These are phyloP conservation scores for Poecilia picta DNA, from an alignment of 2,797 vertebrate species.

Conservation along the genomic window DNA sequence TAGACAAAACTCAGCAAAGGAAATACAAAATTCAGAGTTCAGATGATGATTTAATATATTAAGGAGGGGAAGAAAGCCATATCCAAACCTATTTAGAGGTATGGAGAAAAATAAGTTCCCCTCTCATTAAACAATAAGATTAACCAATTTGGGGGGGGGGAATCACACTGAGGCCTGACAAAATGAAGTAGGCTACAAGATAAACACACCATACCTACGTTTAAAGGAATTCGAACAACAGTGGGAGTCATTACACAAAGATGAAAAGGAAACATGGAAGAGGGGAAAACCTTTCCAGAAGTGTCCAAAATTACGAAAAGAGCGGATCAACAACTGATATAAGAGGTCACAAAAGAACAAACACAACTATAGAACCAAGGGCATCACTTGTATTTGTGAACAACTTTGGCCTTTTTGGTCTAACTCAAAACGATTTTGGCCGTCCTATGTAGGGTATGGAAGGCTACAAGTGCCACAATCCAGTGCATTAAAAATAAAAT, in stretches of 20 bases:
- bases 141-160: background rate
- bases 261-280: background rate
- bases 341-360: background rate
- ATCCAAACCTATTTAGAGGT: background rate
- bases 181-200: background rate
- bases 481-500: background rate
- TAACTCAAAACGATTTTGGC: background rate
- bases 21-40: background rate
- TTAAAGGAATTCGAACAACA: background rate
- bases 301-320: background rate
- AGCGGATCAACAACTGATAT: background rate
- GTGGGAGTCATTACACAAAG: background rate
- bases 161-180: background rate
- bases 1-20: background rate
- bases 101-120: background rate
- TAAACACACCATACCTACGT: background rate
- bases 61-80: too few species aligned
- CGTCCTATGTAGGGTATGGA: background rate
- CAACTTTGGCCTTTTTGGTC: too few species aligned
- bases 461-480: background rate
- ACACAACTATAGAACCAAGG: background rate
- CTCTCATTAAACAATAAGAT: background rate
- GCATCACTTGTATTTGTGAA: background rate
- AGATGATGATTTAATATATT: background rate
- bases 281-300: background rate